Percentiles rank a stretch among this genome's conserved stretches.
These are phyloP conservation scores for Stenurella melanura DNA, from an alignment of 2,888 invertebrate genomes.

Conservation along the genomic window DNA sequence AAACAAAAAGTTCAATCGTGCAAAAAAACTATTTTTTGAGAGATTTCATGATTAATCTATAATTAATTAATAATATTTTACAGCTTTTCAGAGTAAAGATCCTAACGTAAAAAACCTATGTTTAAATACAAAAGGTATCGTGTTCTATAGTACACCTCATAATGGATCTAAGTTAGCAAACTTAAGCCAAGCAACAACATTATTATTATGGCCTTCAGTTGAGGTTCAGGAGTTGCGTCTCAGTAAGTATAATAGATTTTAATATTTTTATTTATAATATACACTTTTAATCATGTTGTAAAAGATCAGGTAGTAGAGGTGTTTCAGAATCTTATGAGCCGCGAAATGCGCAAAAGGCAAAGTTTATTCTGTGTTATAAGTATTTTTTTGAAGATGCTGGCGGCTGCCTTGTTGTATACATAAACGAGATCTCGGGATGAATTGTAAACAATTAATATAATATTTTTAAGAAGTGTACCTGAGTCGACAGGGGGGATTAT, in stretches of 20 bases:
- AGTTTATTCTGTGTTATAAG: no score
- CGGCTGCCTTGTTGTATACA: no score
- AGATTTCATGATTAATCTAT: no score
- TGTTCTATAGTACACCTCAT: constrained; percentile 95
- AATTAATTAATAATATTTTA: constrained; percentile 49
- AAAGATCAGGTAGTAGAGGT: neutral
- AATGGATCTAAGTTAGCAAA: constrained; percentile 87
- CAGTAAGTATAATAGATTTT: constrained; percentile 72
- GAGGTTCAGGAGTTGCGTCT: constrained; percentile 89
- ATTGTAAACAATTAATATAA: no score
- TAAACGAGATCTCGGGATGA: no score
- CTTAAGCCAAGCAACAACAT: constrained; percentile 84
- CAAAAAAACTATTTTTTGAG: no score
- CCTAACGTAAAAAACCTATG: constrained; percentile 76
- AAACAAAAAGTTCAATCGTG: no score
- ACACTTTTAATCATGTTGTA: neutral
- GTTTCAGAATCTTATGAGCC: no score
- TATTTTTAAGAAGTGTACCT: no score
- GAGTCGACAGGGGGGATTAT: no score
- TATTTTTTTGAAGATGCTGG: no score
- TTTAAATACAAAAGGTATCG: constrained; percentile 85
- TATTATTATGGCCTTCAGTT: constrained; percentile 89
- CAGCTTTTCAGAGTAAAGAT: constrained; percentile 72
- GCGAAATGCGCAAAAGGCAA: no score
- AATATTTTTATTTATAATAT: neutral